phyloP scores from a whole-genome alignment of 2,113 vertebrate genomes.

The Baryphthengus martii region DNA sequence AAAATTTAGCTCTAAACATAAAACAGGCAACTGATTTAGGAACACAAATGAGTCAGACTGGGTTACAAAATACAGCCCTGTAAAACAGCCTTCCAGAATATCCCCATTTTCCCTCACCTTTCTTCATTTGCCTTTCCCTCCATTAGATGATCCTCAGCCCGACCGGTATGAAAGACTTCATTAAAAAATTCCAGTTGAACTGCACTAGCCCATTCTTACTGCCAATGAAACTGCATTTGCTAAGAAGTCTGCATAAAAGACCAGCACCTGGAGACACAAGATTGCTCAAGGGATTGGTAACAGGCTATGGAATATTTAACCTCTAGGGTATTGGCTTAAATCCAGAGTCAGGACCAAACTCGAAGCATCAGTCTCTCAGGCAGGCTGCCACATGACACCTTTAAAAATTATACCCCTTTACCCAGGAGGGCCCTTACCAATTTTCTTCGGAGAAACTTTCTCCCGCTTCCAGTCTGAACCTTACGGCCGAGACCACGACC shows the following conservation, averaged over 20 bases:
- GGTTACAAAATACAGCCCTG: background rate
- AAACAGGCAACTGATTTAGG: background rate
- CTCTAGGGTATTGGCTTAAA: constrained; percentile 41
- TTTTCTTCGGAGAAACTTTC: background rate
- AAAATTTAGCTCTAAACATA: background rate
- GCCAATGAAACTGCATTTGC: constrained; percentile 32
- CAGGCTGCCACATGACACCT: constrained; percentile 16
- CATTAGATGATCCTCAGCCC: background rate
- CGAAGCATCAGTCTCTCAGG: constrained; percentile 24
- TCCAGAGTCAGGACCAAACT: constrained; percentile 27
- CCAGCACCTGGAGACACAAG: constrained; percentile 45
- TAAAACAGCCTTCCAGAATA: background rate
- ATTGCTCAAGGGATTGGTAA: constrained; percentile 32
- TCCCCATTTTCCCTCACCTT: background rate
- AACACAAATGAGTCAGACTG: background rate
- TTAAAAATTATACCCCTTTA: background rate
- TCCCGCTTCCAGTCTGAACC: background rate
- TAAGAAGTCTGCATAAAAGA: constrained; percentile 12
- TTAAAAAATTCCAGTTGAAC: constrained; percentile 49
- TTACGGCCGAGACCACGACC: background rate
- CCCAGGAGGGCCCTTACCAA: background rate
- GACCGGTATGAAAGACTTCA: background rate
- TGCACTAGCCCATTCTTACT: background rate
- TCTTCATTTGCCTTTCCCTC: background rate
- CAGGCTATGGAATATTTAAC: constrained; percentile 41